Percentiles rank a stretch among this genome's conserved stretches.
Conservation (phyloP, 1,140 invertebrate genomes). For the Aethina tumida region DNA sequence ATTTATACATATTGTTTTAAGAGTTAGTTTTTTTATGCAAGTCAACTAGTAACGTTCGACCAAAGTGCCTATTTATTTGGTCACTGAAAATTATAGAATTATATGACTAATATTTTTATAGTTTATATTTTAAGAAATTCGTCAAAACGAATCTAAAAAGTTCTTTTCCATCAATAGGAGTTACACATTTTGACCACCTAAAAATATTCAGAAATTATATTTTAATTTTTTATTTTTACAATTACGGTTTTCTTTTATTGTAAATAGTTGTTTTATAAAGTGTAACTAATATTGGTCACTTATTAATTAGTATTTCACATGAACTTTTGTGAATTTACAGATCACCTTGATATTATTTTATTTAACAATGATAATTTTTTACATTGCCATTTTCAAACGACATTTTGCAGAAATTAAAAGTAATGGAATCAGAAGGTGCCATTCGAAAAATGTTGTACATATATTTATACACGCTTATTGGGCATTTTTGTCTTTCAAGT, state of each 20-base stretch:
- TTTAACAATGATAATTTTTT: conserved; percentile 1
- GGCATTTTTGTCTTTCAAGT: conserved; percentile 28
- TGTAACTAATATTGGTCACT: conserved; percentile 7
- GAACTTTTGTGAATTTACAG: conserved; percentile 5
- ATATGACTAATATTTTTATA: conserved; percentile 11
- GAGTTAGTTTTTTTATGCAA: conserved; percentile 13
- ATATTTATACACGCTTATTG: conserved; percentile 28
- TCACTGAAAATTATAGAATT: conserved; percentile 19
- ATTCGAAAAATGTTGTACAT: conserved; percentile 26
- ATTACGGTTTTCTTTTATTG: background rate
- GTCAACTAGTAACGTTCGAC: conserved; percentile 19
- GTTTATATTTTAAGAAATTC: conserved; percentile 12
- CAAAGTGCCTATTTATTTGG: conserved; percentile 34
- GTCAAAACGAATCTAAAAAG: background rate
- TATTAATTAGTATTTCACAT: conserved; percentile 13
- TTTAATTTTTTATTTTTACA: conserved; percentile 7
- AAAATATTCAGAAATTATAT: no score
- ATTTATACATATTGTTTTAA: conserved; percentile 16
- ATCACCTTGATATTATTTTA: conserved; percentile 1
- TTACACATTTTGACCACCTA: no score
- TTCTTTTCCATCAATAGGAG: no score
- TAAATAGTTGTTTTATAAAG: background rate
- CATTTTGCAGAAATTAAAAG: conserved; percentile 10
- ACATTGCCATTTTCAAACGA: conserved; percentile 1
- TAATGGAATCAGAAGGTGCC: conserved; percentile 33